Percentiles rank a stretch among this genome's conserved stretches.
These are phyloP conservation scores for Corvus moneduloides DNA, from an alignment of 2,113 vertebrate species.

Conservation along the genomic window DNA sequence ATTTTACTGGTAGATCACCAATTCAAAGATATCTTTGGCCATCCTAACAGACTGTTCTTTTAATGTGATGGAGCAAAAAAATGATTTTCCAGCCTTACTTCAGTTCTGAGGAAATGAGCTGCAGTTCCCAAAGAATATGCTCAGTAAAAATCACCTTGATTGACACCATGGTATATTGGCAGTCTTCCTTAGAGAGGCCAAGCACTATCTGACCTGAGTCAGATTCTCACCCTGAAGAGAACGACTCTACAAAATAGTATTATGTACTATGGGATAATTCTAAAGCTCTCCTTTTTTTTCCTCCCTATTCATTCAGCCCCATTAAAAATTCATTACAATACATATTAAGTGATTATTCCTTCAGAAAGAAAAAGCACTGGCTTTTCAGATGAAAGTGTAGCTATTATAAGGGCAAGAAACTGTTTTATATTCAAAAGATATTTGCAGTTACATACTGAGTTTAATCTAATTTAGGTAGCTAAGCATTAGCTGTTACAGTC, in stretches of 20 bases:
- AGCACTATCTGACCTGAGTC: neutral
- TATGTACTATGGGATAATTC: neutral
- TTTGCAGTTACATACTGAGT: neutral
- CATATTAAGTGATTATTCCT: neutral
- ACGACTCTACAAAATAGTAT: neutral
- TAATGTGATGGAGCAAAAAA: neutral
- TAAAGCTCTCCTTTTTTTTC: neutral
- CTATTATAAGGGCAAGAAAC: neutral
- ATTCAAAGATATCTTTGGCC: neutral
- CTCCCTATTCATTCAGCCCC: neutral
- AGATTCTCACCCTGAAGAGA: neutral
- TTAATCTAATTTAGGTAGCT: slow-evolving; percentile 37
- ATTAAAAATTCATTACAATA: slow-evolving; percentile 4
- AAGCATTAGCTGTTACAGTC: neutral
- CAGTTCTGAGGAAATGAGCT: neutral
- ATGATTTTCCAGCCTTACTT: neutral
- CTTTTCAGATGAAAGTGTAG: neutral
- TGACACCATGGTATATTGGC: neutral
- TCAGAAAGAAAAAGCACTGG: neutral
- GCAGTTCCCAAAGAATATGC: neutral
- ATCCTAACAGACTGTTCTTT: neutral
- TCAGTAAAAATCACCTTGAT: neutral
- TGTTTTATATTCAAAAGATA: slow-evolving; percentile 26
- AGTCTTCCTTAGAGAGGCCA: neutral
- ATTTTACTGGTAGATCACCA: neutral